Conservation (phyloP, 2,888 invertebrate genomes). For the Epistrophe grossulariae region DNA sequence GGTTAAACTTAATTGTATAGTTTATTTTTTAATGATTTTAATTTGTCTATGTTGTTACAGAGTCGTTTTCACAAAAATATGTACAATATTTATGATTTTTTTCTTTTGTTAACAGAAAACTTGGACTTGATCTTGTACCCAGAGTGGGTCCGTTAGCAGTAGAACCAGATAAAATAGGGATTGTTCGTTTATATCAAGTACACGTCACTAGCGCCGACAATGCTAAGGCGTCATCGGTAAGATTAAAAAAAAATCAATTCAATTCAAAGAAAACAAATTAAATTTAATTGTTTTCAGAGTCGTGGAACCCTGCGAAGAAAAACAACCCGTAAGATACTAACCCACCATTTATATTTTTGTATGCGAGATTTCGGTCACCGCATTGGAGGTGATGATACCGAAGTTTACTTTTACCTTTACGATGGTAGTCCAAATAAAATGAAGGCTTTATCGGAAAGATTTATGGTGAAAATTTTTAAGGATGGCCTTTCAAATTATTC, state of each 20-base stretch:
- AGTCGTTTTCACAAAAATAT: neutral
- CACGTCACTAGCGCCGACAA: slow-evolving; percentile 91
- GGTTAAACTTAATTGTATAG: too few relatives aligned
- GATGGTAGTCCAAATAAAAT: slow-evolving; percentile 88
- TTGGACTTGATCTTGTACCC: slow-evolving; percentile 96
- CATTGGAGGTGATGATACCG: slow-evolving; percentile 94
- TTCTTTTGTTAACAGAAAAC: slow-evolving; percentile 87
- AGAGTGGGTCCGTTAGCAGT: slow-evolving; percentile 95
- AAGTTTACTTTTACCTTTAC: slow-evolving; percentile 94
- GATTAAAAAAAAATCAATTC: slow-evolving; percentile 78
- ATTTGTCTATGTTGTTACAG: too few relatives aligned
- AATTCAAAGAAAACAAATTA: neutral
- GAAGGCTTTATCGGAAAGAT: slow-evolving; percentile 94
- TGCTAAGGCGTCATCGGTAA: slow-evolving; percentile 88
- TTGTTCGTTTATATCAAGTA: slow-evolving; percentile 94
- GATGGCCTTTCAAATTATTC: slow-evolving; percentile 95
- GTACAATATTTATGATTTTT: neutral
- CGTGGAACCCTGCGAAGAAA: slow-evolving; percentile 83
- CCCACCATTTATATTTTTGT: slow-evolving; percentile 93
- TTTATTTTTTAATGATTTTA: too few relatives aligned
- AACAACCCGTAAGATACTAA: slow-evolving; percentile 84
- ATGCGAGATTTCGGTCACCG: slow-evolving; percentile 95
- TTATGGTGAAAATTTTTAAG: slow-evolving; percentile 94
- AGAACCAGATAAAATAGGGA: slow-evolving; percentile 94
- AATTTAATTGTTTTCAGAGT: slow-evolving; percentile 78